Evolutionary conservation across 2,888 invertebrate genomes (phyloP).

Genomic region (Aphrophora alni): DNA sequence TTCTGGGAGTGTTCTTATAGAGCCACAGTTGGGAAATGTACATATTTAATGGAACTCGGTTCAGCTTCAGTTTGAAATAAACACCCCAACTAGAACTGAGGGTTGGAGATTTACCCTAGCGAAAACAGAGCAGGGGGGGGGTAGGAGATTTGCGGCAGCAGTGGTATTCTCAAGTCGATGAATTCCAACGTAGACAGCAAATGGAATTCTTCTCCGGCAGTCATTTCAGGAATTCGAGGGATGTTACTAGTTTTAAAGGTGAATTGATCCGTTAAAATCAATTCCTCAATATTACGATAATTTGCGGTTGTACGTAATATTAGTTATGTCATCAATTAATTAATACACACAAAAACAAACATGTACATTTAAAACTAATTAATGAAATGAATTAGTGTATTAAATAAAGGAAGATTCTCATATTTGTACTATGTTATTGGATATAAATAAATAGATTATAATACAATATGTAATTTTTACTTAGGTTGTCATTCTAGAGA

Average conservation of each 20-base stretch:
- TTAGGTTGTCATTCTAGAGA: too few species aligned
- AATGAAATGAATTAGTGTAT: too few species aligned
- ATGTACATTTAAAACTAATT: too few species aligned
- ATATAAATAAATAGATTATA: too few species aligned
- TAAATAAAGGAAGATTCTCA: too few species aligned
- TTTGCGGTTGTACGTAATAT: too few species aligned
- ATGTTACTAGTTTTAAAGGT: not conserved
- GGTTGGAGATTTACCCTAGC: not conserved
- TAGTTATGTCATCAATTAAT: too few species aligned
- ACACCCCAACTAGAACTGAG: not conserved
- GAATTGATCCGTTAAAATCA: not conserved
- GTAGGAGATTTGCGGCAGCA: not conserved
- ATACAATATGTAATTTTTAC: too few species aligned
- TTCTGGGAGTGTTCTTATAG: not conserved
- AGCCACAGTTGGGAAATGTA: not conserved
- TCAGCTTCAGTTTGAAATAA: not conserved
- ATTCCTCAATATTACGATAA: not conserved
- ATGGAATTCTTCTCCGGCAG: constrained; percentile 2
- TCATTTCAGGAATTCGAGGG: constrained; percentile 1
- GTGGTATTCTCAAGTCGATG: constrained; percentile 2
- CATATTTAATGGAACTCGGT: constrained; percentile 9
- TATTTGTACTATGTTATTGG: too few species aligned
- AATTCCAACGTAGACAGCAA: not conserved
- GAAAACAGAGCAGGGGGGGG: not conserved
- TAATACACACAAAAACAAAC: too few species aligned